Conservation (phyloP, 2,888 invertebrate genomes). For the Palloptera scutellata region DNA sequence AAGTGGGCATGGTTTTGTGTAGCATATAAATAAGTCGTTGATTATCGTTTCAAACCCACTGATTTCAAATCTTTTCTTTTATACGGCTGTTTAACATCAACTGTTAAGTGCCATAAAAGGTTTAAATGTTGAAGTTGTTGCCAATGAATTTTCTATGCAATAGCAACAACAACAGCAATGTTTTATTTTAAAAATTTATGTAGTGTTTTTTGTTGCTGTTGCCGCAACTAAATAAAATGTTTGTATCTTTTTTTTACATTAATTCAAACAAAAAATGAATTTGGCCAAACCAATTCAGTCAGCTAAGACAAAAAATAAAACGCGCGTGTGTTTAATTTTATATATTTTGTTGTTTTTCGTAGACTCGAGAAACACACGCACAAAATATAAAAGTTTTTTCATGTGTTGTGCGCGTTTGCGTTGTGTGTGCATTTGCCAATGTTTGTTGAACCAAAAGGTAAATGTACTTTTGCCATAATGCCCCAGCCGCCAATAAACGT, state of each 20-base stretch:
- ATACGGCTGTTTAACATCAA: too few species aligned
- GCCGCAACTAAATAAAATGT: background rate
- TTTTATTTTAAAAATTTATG: slow-evolving; percentile 6
- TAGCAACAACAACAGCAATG: background rate
- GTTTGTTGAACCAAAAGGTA: slow-evolving; percentile 50
- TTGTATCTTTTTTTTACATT: background rate
- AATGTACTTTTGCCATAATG: slow-evolving; percentile 48
- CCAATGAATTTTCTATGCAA: background rate
- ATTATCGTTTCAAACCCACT: too few species aligned
- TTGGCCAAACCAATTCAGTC: too few species aligned
- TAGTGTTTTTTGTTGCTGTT: background rate
- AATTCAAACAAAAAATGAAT: background rate
- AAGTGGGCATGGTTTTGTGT: too few species aligned
- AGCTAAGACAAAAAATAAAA: too few species aligned
- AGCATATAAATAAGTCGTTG: too few species aligned
- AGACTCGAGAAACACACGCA: too few species aligned
- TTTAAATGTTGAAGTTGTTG: slow-evolving; percentile 16
- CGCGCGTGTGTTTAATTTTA: too few species aligned
- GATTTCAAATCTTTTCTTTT: too few species aligned
- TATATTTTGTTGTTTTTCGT: too few species aligned
- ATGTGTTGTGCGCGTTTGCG: too few species aligned
- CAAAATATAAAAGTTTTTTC: too few species aligned
- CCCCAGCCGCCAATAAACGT: background rate
- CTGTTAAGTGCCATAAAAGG: slow-evolving; percentile 21
- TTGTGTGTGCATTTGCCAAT: background rate